A percentile compares a stretch with the other conserved stretches of the same genome.
Conservation (phyloP, 2,888 invertebrate species). For the Griposia aprilina region DNA sequence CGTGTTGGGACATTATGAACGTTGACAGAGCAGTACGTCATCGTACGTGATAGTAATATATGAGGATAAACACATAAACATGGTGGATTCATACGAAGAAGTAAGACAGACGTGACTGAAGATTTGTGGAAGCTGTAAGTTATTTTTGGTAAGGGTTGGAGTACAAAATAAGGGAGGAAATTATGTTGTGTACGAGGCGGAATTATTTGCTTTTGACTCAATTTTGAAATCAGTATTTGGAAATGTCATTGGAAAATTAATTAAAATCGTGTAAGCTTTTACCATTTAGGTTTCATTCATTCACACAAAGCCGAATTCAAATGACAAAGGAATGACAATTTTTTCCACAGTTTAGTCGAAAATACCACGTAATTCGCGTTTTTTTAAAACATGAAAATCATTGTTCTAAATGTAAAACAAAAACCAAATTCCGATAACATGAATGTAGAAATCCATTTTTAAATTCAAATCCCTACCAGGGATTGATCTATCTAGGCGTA, state of each 20-base stretch:
- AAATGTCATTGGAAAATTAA: neutral
- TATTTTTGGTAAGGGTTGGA: conserved; percentile 7
- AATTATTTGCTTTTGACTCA: neutral
- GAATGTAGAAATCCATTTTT: neutral
- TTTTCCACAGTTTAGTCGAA: neutral
- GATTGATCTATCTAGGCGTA: neutral
- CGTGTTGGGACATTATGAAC: conserved; percentile 74
- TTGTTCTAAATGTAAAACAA: neutral
- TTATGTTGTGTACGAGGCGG: neutral
- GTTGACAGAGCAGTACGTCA: conserved; percentile 76
- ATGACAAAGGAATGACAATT: neutral
- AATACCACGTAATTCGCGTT: neutral
- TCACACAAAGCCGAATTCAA: too few species aligned
- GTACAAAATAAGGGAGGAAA: neutral
- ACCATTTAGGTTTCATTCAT: neutral
- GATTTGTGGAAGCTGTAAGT: conserved; percentile 19
- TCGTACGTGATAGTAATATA: conserved; percentile 70
- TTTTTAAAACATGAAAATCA: neutral
- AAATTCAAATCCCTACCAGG: neutral
- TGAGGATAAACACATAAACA: conserved; percentile 51
- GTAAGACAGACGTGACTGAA: conserved; percentile 36
- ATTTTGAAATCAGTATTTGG: neutral
- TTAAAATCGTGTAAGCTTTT: neutral
- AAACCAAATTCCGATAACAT: neutral
- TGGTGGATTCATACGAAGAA: conserved; percentile 30